These are phyloP conservation scores for Toxotes jaculatrix DNA, from an alignment of 2,113 vertebrate species.

Conservation along the genomic window DNA sequence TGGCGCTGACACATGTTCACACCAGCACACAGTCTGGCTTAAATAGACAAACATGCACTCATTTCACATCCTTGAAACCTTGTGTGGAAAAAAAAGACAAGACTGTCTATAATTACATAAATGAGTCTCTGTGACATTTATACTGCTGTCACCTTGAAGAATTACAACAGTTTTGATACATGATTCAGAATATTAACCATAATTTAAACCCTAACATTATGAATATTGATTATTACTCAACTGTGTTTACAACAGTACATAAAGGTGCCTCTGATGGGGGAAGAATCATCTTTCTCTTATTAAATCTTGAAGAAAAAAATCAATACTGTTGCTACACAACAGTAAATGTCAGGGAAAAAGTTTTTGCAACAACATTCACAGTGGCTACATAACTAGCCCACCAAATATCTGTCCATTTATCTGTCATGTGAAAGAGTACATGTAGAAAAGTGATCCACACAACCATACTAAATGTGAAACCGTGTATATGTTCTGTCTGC, in stretches of 20 bases:
- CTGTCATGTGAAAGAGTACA: no score
- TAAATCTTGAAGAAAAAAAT: constrained; percentile 31
- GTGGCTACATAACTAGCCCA: neutral
- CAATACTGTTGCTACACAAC: constrained; percentile 2
- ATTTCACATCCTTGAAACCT: neutral
- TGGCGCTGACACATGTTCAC: neutral
- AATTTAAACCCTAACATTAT: neutral
- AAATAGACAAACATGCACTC: neutral
- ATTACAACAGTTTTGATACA: neutral
- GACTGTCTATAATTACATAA: neutral
- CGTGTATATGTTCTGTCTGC: neutral
- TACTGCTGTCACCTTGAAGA: neutral
- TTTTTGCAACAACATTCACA: neutral
- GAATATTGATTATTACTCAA: constrained; percentile 14
- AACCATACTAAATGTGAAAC: neutral
- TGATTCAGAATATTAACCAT: neutral
- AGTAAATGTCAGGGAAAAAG: constrained; percentile 1
- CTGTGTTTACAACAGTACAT: constrained; percentile 16
- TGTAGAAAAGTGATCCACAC: neutral
- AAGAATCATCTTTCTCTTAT: constrained; percentile 1
- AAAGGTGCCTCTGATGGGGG: constrained; percentile 1
- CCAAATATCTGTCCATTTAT: neutral
- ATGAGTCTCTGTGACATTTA: constrained; percentile 3
- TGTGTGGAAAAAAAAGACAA: neutral
- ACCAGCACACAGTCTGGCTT: neutral